Conservation (phyloP, 2,888 invertebrate species). For the Melitaea athalia region DNA sequence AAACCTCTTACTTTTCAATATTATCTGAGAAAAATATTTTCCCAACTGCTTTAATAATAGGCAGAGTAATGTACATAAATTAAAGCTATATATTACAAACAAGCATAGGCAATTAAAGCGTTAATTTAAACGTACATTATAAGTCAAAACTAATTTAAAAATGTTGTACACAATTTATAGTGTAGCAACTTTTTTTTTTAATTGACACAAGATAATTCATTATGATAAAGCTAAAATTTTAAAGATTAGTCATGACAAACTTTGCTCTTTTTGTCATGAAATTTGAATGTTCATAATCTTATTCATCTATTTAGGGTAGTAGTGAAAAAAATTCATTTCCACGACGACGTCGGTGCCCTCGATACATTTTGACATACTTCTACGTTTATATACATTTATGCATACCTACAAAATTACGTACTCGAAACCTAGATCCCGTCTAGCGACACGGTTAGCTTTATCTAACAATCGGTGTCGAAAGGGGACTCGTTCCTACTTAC, state of each 20-base stretch:
- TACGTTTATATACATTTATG: slow-evolving; percentile 56
- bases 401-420: slow-evolving; percentile 63
- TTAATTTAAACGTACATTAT: not conserved
- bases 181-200: not conserved
- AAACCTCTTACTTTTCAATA: slow-evolving; percentile 75
- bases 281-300: not conserved
- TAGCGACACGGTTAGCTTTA: slow-evolving; percentile 70
- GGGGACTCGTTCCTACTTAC: slow-evolving; percentile 25
- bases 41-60: not conserved
- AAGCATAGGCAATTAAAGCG: no score
- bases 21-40: slow-evolving; percentile 32
- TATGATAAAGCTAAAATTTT: not conserved
- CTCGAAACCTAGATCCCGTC: slow-evolving; percentile 73
- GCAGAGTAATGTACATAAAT: no score
- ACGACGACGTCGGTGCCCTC: slow-evolving; percentile 51
- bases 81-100: no score
- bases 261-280: not conserved
- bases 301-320: not conserved
- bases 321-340: slow-evolving; percentile 45
- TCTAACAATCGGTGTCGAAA: slow-evolving; percentile 50
- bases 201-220: not conserved
- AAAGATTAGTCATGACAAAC: not conserved
- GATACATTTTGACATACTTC: slow-evolving; percentile 61
- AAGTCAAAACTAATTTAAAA: not conserved
- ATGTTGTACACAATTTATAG: not conserved